Evolutionary conservation across 37 sponge, comb jelly and placozoan genomes (phyloP).

Genomic region (Hexactinellida sp.): DNA sequence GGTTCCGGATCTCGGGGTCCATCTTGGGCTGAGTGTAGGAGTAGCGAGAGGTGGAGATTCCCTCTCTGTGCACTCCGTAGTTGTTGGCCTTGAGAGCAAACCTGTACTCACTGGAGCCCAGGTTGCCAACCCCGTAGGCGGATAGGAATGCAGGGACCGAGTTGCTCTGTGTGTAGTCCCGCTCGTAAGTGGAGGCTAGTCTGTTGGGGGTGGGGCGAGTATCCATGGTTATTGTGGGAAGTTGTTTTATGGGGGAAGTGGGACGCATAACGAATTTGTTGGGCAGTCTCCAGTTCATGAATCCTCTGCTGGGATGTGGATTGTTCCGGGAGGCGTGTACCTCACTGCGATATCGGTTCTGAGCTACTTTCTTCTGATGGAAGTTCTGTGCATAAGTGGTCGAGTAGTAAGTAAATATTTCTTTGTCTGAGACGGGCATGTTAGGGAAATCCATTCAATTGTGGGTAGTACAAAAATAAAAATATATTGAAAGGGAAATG

Average conservation of each 20-base stretch:
- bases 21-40: neutral
- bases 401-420: neutral
- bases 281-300: slow-evolving; percentile 8
- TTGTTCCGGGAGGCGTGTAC: slow-evolving; percentile 4
- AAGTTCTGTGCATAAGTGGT: neutral
- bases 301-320: neutral
- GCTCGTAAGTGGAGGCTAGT: slow-evolving; percentile 1
- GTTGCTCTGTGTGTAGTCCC: neutral
- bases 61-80: slow-evolving; percentile 1
- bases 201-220: neutral
- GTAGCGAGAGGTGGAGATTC: neutral
- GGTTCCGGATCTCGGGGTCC: neutral
- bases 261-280: slow-evolving; percentile 7
- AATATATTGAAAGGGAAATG: neutral
- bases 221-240: slow-evolving; percentile 10
- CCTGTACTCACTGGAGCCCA: slow-evolving; percentile 14
- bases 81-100: neutral
- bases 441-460: slow-evolving; percentile 1
- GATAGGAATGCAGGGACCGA: neutral
- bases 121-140: neutral
- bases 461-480: neutral
- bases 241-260: neutral
- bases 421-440: neutral
- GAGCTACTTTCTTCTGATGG: neutral
- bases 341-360: neutral